Evolutionary conservation across 1,140 invertebrate genomes (phyloP).

Genomic region (Ladona fulva): DNA sequence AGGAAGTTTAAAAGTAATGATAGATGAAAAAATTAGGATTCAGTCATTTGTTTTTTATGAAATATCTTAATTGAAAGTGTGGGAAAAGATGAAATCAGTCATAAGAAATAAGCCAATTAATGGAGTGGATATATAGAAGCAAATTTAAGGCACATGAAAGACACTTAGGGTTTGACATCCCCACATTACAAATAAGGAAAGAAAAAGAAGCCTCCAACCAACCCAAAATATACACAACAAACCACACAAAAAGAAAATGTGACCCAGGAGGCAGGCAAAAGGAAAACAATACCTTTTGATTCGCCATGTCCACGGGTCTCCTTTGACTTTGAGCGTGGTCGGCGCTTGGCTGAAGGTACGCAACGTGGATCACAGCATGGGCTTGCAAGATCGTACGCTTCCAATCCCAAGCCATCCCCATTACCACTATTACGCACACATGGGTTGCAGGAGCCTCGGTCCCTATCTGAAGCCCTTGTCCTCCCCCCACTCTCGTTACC

Average conservation of each 20-base stretch:
- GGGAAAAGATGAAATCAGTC: not conserved
- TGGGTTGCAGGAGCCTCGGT: slow-evolving; percentile 51
- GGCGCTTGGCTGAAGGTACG: slow-evolving; percentile 59
- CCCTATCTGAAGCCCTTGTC: not conserved
- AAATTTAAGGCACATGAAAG: no score
- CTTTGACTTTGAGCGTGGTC: slow-evolving; percentile 41
- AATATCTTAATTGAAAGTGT: not conserved
- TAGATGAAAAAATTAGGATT: no score
- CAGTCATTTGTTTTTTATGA: no score
- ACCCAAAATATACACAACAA: not conserved
- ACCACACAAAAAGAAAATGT: no score
- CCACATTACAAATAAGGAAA: not conserved
- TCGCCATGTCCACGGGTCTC: slow-evolving; percentile 24
- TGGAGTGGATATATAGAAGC: no score
- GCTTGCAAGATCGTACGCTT: slow-evolving; percentile 72
- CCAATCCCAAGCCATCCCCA: slow-evolving; percentile 37
- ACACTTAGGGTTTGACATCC: no score
- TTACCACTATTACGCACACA: slow-evolving; percentile 44
- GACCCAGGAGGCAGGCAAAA: not conserved
- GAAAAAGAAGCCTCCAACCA: not conserved
- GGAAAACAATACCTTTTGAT: slow-evolving; percentile 13
- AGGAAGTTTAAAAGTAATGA: no score
- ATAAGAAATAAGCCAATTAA: not conserved
- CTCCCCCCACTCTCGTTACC: not conserved
- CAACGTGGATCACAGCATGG: slow-evolving; percentile 75